Evolutionary conservation across 2,797 vertebrate genomes (phyloP).

Genomic region (Sebastes wilsoni): DNA sequence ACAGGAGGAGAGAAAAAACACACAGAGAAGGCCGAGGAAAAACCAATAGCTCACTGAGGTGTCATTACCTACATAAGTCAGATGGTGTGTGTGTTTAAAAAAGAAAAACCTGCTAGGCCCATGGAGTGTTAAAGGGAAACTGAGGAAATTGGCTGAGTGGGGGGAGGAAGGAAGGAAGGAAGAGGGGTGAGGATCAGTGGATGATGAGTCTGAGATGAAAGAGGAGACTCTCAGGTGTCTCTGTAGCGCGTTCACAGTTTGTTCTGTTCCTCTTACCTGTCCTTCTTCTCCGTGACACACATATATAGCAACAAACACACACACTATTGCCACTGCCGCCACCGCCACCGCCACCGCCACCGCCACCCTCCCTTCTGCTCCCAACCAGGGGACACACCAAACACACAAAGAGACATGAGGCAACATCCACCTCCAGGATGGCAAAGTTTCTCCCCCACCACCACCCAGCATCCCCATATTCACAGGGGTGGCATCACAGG

Average conservation of each 20-base stretch:
- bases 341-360: constrained; percentile 25
- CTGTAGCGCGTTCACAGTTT: constrained; percentile 46
- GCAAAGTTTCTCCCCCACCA: constrained; percentile 75
- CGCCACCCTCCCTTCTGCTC: constrained; percentile 18
- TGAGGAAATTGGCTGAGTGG: constrained; percentile 64
- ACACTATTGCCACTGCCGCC: constrained; percentile 43
- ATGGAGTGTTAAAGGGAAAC: constrained; percentile 53
- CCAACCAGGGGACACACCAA: constrained; percentile 72
- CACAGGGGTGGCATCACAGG: constrained; percentile 77
- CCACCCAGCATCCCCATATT: constrained; percentile 66
- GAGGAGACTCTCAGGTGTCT: constrained; percentile 56
- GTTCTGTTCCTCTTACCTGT: constrained; percentile 62
- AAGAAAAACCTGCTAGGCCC: constrained; percentile 26
- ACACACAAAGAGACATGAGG: constrained; percentile 83
- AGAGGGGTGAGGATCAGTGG: constrained; percentile 51
- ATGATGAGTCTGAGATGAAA: constrained; percentile 71
- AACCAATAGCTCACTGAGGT: constrained; percentile 83
- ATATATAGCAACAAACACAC: constrained; percentile 31
- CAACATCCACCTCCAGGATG: constrained; percentile 83
- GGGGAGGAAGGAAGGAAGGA: constrained; percentile 8
- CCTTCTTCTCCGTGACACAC: constrained; percentile 56
- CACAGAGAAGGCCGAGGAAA: constrained; percentile 72
- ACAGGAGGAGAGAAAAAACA: constrained; percentile 65
- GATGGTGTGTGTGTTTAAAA: constrained; percentile 28
- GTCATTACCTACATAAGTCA: constrained; percentile 82